Conservation (phyloP, 1,140 invertebrate genomes). For the Musca domestica region DNA sequence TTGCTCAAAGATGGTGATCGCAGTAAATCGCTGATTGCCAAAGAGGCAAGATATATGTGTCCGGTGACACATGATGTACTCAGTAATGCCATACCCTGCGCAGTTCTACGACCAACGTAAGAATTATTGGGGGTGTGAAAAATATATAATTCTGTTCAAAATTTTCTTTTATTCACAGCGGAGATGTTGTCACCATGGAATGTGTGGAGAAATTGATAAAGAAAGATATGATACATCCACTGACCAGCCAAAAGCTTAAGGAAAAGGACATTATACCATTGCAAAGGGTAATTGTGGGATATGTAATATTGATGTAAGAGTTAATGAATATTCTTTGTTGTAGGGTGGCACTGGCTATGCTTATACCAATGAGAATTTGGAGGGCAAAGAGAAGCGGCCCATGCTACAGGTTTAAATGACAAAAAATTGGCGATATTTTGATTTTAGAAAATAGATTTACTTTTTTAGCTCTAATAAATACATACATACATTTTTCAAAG, state of each 20-base stretch:
- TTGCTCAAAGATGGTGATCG: slow-evolving; percentile 82
- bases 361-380: slow-evolving; percentile 77
- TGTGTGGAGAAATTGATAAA: slow-evolving; percentile 96
- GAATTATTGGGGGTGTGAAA: slow-evolving; percentile 29
- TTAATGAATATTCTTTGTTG: slow-evolving; percentile 41
- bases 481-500: too few species aligned
- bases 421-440: not conserved
- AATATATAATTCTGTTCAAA: not conserved
- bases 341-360: slow-evolving; percentile 95
- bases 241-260: slow-evolving; percentile 81
- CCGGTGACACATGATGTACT: slow-evolving; percentile 95
- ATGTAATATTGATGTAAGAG: not conserved
- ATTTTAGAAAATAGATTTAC: not conserved
- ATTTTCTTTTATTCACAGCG: slow-evolving; percentile 50
- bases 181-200: slow-evolving; percentile 95
- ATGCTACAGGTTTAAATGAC: slow-evolving; percentile 75
- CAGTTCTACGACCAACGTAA: slow-evolving; percentile 87
- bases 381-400: slow-evolving; percentile 82
- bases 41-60: slow-evolving; percentile 93
- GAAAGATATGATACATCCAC: slow-evolving; percentile 95
- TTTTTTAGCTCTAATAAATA: too few species aligned
- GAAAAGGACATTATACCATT: slow-evolving; percentile 92
- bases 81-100: slow-evolving; percentile 91
- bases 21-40: slow-evolving; percentile 76
- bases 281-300: slow-evolving; percentile 68